These are phyloP conservation scores for Chionodraco myersi DNA, from an alignment of 2,113 vertebrate genomes.

Conservation along the genomic window DNA sequence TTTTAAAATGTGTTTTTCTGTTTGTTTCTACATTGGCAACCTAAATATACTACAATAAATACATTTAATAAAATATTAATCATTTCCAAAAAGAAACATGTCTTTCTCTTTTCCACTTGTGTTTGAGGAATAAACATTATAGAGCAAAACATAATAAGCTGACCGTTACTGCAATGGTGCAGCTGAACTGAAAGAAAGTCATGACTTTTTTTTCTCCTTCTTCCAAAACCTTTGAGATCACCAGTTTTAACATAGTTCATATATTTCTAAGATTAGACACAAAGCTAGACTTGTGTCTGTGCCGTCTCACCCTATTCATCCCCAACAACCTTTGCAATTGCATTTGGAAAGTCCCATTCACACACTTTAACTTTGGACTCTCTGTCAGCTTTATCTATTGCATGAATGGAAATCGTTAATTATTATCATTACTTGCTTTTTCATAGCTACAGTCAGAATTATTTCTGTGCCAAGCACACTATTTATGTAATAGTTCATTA, in stretches of 20 bases:
- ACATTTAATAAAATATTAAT: not conserved
- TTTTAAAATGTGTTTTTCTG: not conserved
- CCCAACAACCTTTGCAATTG: not conserved
- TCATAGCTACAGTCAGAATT: not conserved
- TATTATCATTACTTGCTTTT: constrained; percentile 11
- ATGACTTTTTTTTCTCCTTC: not conserved
- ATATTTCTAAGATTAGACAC: not conserved
- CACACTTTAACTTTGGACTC: constrained; percentile 13
- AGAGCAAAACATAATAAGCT: too few species aligned
- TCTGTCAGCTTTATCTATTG: not conserved
- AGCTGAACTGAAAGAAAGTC: not conserved
- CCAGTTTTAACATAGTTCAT: not conserved
- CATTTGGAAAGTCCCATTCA: not conserved
- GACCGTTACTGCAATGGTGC: not conserved
- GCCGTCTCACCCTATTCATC: not conserved
- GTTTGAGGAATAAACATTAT: not conserved
- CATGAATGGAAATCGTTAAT: not conserved
- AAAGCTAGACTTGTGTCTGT: not conserved
- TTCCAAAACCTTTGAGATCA: not conserved
- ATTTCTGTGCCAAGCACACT: not conserved
- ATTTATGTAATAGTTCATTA: not conserved
- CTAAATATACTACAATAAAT: not conserved
- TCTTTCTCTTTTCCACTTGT: not conserved
- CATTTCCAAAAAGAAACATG: not conserved
- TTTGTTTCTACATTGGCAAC: not conserved